phyloP scores from a whole-genome alignment of 2,113 vertebrate species.

The Callaeas wilsoni region DNA sequence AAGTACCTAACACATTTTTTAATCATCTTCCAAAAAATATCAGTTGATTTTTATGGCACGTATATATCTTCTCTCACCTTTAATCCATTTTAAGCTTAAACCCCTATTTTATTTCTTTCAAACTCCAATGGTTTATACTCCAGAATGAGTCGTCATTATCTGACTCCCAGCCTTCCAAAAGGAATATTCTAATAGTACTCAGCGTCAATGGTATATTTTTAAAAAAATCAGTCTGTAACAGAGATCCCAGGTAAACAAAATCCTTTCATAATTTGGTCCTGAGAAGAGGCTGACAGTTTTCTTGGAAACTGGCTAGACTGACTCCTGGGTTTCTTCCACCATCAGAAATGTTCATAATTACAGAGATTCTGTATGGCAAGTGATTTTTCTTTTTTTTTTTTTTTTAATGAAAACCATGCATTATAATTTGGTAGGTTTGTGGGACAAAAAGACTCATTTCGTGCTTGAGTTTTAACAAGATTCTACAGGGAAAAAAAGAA shows the following conservation, averaged over 20 bases:
- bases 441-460: background rate
- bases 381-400: background rate
- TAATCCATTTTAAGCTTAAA: slow-evolving; percentile 56
- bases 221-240: background rate
- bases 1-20: background rate
- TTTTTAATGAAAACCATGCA: background rate
- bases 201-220: background rate
- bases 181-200: slow-evolving; percentile 4
- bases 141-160: slow-evolving; percentile 25
- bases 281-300: background rate
- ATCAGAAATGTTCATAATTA: background rate
- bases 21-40: background rate
- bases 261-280: background rate
- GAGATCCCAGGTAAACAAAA: background rate
- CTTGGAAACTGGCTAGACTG: background rate
- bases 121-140: slow-evolving; percentile 10
- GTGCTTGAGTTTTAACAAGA: background rate
- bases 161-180: slow-evolving; percentile 42
- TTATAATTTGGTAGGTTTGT: background rate
- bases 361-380: background rate
- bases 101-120: background rate
- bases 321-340: background rate
- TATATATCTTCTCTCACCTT: slow-evolving; percentile 17
- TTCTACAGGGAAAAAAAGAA: background rate
- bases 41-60: background rate